Evolutionary conservation across 64 coral and sea anemone species (phyloP), one percentile per base, ranked within the genome.

Genomic region (Montipora cactus): DNA sequence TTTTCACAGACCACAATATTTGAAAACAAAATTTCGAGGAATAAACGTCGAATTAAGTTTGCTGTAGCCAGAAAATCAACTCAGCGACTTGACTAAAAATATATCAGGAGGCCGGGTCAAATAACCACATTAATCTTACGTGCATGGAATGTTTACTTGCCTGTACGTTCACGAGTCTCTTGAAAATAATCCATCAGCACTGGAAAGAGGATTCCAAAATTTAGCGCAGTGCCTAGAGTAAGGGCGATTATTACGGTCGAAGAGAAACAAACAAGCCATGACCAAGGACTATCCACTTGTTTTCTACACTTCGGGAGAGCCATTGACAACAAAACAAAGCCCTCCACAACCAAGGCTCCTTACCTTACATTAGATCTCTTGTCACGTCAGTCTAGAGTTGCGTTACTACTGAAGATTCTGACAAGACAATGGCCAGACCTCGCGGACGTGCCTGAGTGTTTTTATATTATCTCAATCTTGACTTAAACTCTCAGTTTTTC

Each of bases 171-270:
- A 18, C 88, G 75, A 8, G 59, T 64, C 47, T 90, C 88, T 22
- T 79, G 51, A 67, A 90, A 90, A 49, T 90, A 48, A 9, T 68
- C 88, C 59, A 78, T 62, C 22, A 90, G 66, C n/a, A 90, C 76
- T 49, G 88, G 88, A n/a, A 90, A 79, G 7, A 90, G 77, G 49
- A 90, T 49, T 49, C 88, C 88, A 90, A 90, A 90, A 67, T 67
- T 90, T 2, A 79, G 61, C 14, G 74, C 15, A n/a, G 75, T 79
- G 2, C 88, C 88, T 11, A 90, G 59, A 8, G 75, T 76, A 20
- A 79, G 61, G 8, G 47, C 74, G 5, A 68, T 90, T 2, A 68
- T 79, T 4, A 90, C 23, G 3, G 76, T 67, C 18, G 53, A 59
- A 66, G 18, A 77, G n/a, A 90, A 68, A 69, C 88, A 90, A 61